phyloP scores from a whole-genome alignment of 2,888 invertebrate genomes.

The Pelosia muscerda region DNA sequence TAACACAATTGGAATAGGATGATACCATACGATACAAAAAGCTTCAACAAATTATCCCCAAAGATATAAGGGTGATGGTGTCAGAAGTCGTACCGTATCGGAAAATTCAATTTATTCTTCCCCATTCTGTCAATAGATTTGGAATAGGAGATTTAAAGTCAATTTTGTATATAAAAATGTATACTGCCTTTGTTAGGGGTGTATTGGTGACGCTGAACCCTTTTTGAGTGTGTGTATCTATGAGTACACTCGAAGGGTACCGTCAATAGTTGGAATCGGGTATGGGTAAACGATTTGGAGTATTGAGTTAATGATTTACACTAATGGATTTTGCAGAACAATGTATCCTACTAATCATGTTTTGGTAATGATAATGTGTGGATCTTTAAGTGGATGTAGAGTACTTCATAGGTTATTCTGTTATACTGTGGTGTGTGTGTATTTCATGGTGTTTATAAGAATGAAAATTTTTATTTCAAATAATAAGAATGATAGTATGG shows the following conservation, averaged over 20 bases:
- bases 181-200: constrained; percentile 39
- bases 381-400: not conserved
- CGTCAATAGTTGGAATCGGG: constrained; percentile 13
- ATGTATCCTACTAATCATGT: constrained; percentile 12
- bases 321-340: constrained; percentile 13
- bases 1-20: constrained; percentile 33
- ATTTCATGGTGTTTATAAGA: too few species aligned
- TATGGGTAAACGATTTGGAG: constrained; percentile 1
- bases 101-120: constrained; percentile 69
- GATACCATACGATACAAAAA: constrained; percentile 36
- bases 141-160: constrained; percentile 69
- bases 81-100: constrained; percentile 43
- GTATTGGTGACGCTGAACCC: constrained; percentile 30
- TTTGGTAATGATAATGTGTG: not conserved
- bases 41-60: constrained; percentile 27
- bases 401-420: not conserved
- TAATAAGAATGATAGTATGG: too few species aligned
- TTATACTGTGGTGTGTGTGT: too few species aligned
- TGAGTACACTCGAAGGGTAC: constrained; percentile 24
- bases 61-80: constrained; percentile 10
- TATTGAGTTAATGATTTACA: constrained; percentile 9
- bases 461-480: too few species aligned
- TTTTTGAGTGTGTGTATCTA: constrained; percentile 27
- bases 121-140: constrained; percentile 56
- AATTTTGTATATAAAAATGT: constrained; percentile 65